Percentiles rank a stretch among this genome's conserved stretches.
These are phyloP conservation scores for Poeciliopsis infans DNA, from an alignment of 2,797 vertebrate species.

Conservation along the genomic window DNA sequence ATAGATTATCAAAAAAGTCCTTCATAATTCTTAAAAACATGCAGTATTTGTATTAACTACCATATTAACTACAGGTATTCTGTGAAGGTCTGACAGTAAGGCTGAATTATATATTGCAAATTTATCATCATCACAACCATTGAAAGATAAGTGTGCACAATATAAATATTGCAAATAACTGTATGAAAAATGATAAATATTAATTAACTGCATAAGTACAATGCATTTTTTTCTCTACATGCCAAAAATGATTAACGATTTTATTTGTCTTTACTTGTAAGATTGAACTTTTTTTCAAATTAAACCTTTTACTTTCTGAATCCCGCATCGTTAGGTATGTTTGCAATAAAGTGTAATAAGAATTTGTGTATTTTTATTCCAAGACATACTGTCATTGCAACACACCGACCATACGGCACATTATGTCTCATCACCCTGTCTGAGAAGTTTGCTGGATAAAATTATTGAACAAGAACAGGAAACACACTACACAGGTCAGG, in stretches of 20 bases:
- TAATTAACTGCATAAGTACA: not conserved
- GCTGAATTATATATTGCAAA: not conserved
- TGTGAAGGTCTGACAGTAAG: not conserved
- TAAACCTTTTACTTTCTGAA: not conserved
- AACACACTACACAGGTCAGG: not conserved
- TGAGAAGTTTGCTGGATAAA: not conserved
- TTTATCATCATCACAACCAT: not conserved
- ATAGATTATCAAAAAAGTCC: not conserved
- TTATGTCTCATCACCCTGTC: not conserved
- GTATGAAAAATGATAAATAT: not conserved
- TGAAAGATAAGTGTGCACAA: not conserved
- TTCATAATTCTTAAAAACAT: not conserved
- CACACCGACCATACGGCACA: not conserved
- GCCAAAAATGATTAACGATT: not conserved
- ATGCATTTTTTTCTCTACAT: not conserved
- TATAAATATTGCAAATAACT: not conserved
- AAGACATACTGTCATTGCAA: not conserved
- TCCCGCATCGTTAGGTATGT: not conserved
- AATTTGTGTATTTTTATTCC: not conserved
- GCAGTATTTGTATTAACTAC: not conserved
- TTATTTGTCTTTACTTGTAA: not conserved
- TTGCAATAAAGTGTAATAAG: not conserved
- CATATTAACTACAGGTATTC: not conserved
- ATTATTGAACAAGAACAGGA: not conserved
- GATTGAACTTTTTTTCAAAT: not conserved